Evolutionary conservation across 1,140 invertebrate genomes (phyloP).

Genomic region (Trichonephila clavipes): DNA sequence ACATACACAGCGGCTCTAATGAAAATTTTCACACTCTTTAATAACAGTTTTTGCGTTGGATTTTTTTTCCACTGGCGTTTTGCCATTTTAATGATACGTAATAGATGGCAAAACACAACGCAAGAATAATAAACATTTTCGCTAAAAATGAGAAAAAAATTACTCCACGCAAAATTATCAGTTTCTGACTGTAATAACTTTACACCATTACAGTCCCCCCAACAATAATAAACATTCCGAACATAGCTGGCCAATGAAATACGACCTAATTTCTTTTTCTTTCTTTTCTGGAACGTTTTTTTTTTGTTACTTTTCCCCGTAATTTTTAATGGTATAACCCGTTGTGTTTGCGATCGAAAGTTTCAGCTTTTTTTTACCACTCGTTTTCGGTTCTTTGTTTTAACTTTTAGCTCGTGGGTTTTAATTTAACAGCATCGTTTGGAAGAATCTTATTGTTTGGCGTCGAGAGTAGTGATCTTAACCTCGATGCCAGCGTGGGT

Average conservation of each 20-base stretch:
- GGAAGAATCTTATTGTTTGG: slow-evolving; percentile 44
- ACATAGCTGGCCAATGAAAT: slow-evolving; percentile 65
- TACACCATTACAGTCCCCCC: slow-evolving; percentile 36
- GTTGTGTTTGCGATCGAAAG: slow-evolving; percentile 56
- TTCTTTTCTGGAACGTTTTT: not conserved
- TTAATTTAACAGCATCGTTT: slow-evolving; percentile 74
- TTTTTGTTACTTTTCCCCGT: not conserved
- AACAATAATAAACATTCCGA: slow-evolving; percentile 68
- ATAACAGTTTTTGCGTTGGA: slow-evolving; percentile 58
- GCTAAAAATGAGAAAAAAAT: slow-evolving; percentile 49
- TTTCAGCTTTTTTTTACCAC: slow-evolving; percentile 29
- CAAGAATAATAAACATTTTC: slow-evolving; percentile 54
- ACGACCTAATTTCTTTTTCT: slow-evolving; percentile 53
- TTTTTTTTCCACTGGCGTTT: not conserved
- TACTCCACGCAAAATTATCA: slow-evolving; percentile 61
- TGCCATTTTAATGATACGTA: slow-evolving; percentile 59
- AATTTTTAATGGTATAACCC: slow-evolving; percentile 54
- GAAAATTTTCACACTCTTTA: slow-evolving; percentile 67
- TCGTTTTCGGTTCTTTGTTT: slow-evolving; percentile 31
- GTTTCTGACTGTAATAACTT: slow-evolving; percentile 63
- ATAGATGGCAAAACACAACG: slow-evolving; percentile 52
- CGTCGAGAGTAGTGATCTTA: slow-evolving; percentile 56
- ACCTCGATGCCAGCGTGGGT: slow-evolving; percentile 39
- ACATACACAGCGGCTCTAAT: slow-evolving; percentile 26
- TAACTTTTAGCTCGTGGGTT: slow-evolving; percentile 51